Evolutionary conservation across 1,140 invertebrate species (phyloP).

Genomic region (Agrypnia vestita): DNA sequence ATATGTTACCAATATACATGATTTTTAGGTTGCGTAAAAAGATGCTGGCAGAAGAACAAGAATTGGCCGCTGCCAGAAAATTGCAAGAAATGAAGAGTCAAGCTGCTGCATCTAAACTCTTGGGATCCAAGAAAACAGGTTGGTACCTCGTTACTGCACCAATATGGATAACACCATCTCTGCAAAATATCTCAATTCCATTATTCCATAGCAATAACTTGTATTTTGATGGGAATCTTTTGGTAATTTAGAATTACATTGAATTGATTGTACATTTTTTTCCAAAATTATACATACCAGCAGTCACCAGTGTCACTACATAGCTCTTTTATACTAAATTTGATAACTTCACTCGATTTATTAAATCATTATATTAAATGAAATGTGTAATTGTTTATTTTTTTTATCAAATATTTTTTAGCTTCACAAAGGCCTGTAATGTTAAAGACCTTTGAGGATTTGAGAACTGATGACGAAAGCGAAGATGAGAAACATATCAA

Average conservation of each 20-base stretch:
- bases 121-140: constrained; percentile 37
- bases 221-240: too few relatives aligned
- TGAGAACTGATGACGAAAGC: constrained; percentile 46
- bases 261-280: too few relatives aligned
- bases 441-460: constrained; percentile 43
- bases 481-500: constrained; percentile 39
- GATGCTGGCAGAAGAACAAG: constrained; percentile 33
- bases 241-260: too few relatives aligned
- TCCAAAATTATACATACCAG: too few relatives aligned
- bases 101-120: constrained; percentile 29
- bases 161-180: too few relatives aligned
- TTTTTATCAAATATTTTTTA: background rate
- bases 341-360: too few relatives aligned
- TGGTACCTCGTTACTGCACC: background rate
- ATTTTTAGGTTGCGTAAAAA: constrained; percentile 39
- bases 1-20: too few relatives aligned
- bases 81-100: constrained; percentile 37
- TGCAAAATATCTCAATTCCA: too few relatives aligned
- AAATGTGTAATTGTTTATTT: background rate
- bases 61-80: constrained; percentile 22
- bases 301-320: too few relatives aligned
- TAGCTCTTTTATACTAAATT: too few relatives aligned
- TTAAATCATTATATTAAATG: background rate
- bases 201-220: too few relatives aligned
- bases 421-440: background rate